Percentiles rank a stretch among this genome's conserved stretches.
Evolutionary conservation across 2,888 invertebrate species (phyloP).

Genomic region (Morpho helenor): DNA sequence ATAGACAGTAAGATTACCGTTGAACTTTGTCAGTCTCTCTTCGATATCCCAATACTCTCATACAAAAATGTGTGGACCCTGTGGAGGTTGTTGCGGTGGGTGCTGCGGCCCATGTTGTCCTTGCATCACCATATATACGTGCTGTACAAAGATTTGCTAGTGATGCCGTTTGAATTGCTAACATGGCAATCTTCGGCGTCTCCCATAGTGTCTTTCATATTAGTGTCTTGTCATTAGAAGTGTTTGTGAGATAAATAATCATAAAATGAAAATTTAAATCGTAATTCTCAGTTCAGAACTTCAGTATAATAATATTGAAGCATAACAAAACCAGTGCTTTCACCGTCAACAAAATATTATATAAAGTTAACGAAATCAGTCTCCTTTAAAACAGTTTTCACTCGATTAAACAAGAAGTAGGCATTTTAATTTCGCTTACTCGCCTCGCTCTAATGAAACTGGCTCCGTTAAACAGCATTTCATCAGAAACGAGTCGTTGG

Average conservation of each 20-base stretch:
- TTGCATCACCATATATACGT: slow-evolving; percentile 63
- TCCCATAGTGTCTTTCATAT: slow-evolving; percentile 5
- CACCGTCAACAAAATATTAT: too few relatives aligned
- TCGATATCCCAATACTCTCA: not conserved
- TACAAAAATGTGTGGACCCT: slow-evolving; percentile 41
- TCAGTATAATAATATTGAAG: too few relatives aligned
- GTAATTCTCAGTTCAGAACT: too few relatives aligned
- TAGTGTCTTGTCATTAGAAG: slow-evolving; percentile 4
- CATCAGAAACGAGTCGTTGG: too few relatives aligned
- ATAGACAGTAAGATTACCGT: slow-evolving; percentile 11
- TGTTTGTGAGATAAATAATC: slow-evolving; percentile 2
- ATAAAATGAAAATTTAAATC: not conserved
- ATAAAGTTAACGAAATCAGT: slow-evolving; percentile 9
- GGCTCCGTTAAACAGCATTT: not conserved
- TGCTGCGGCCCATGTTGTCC: slow-evolving; percentile 51
- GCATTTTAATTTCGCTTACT: slow-evolving; percentile 21
- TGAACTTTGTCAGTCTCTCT: slow-evolving; percentile 2
- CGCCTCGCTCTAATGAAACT: slow-evolving; percentile 12
- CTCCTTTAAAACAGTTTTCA: slow-evolving; percentile 11
- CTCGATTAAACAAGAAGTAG: slow-evolving; percentile 13
- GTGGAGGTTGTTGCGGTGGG: slow-evolving; percentile 35
- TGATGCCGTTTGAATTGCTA: not conserved
- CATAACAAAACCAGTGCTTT: too few relatives aligned
- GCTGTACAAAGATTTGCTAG: slow-evolving; percentile 69
- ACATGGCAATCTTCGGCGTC: not conserved